A percentile compares a stretch with the other conserved stretches of the same genome.
Evolutionary conservation across 2,113 vertebrate species (phyloP).

Genomic region (Urocynchramus pylzowi): DNA sequence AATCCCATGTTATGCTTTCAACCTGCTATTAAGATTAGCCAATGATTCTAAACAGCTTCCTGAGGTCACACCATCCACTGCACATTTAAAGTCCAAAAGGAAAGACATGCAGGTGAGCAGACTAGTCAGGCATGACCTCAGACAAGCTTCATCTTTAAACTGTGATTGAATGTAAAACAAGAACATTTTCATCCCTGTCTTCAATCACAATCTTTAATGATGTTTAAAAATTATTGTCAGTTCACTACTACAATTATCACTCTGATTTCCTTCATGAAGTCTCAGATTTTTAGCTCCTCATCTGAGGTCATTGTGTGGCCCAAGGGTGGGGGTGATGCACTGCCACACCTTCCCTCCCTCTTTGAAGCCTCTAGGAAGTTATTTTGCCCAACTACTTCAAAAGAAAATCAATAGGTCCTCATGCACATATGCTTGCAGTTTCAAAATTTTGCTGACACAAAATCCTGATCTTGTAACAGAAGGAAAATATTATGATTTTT

Average conservation of each 20-base stretch:
- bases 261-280: neutral
- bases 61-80: neutral
- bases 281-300: neutral
- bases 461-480: neutral
- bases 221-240: neutral
- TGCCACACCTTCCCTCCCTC: neutral
- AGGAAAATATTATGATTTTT: neutral
- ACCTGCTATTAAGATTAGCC: neutral
- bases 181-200: neutral
- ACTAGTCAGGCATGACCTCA: neutral
- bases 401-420: neutral
- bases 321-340: neutral
- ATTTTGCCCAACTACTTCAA: neutral
- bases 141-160: neutral
- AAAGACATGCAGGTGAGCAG: neutral
- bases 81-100: neutral
- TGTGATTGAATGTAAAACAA: neutral
- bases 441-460: neutral
- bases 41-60: neutral
- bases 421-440: accelerated
- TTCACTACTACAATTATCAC: neutral
- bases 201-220: neutral
- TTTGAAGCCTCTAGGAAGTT: neutral
- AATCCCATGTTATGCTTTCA: neutral
- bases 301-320: neutral